Percentiles rank a stretch among this genome's conserved stretches.
phyloP scores from a whole-genome alignment of 2,888 invertebrate genomes.

The Serripes groenlandicus region DNA sequence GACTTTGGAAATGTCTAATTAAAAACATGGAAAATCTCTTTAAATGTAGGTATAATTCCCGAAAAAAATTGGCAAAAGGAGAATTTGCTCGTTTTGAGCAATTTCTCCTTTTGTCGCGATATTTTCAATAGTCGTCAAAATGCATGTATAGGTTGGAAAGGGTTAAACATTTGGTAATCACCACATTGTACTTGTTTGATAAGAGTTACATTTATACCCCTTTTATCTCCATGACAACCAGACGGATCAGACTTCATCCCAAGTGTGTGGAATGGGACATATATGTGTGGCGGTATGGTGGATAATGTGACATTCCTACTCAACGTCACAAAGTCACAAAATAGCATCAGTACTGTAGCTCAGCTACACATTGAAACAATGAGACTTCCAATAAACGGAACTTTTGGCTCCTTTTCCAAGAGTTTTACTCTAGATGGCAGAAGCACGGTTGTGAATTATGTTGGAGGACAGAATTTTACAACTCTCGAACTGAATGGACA shows the following conservation, averaged over 20 bases:
- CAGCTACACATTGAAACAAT: constrained; percentile 9
- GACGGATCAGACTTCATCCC: constrained; percentile 46
- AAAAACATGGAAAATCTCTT: too few species aligned
- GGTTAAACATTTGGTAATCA: too few species aligned
- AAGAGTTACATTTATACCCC: too few species aligned
- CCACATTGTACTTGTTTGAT: too few species aligned
- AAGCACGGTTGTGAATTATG: not conserved
- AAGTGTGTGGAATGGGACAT: constrained; percentile 60
- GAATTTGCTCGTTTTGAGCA: too few species aligned
- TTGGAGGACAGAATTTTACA: constrained; percentile 37
- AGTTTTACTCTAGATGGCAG: constrained; percentile 29
- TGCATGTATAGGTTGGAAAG: too few species aligned
- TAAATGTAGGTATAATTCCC: too few species aligned
- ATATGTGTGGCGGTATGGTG: constrained; percentile 15
- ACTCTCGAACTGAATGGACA: constrained; percentile 42
- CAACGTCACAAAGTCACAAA: constrained; percentile 42
- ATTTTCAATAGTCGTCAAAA: too few species aligned
- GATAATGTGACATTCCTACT: constrained; percentile 12
- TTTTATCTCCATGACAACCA: not conserved
- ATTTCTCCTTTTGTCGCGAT: too few species aligned
- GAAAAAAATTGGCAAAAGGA: too few species aligned
- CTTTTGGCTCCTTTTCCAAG: constrained; percentile 33
- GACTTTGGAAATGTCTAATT: too few species aligned
- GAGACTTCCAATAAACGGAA: constrained; percentile 20
- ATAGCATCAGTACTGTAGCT: constrained; percentile 20